Evolutionary conservation across 2,113 vertebrate genomes (phyloP).

Genomic region (Hemicordylus capensis): DNA sequence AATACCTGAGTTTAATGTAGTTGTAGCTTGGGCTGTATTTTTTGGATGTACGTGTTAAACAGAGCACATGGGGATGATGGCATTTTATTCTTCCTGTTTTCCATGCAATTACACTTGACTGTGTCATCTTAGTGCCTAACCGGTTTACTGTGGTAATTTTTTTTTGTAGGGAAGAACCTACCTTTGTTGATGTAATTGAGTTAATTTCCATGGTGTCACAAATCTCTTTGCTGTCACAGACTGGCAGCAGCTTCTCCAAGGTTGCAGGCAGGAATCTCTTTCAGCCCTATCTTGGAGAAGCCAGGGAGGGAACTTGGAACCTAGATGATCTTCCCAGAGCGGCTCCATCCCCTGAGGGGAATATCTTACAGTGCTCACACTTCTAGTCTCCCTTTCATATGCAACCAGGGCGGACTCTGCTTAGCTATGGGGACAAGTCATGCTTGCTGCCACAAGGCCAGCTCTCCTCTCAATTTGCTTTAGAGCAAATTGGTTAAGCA

Average conservation of each 20-base stretch:
- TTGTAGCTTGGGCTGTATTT: not conserved
- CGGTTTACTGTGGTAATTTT: not conserved
- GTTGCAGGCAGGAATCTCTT: too few species aligned
- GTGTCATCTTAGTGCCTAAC: not conserved
- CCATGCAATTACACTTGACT: not conserved
- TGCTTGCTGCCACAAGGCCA: too few species aligned
- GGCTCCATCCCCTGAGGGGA: too few species aligned
- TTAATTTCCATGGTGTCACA: not conserved
- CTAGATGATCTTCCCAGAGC: too few species aligned
- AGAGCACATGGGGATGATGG: not conserved
- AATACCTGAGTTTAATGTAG: not conserved
- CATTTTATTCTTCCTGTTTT: not conserved
- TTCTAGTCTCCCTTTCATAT: too few species aligned
- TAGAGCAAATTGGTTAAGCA: not conserved
- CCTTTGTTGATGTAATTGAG: not conserved
- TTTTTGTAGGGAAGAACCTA: not conserved
- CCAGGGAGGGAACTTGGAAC: too few species aligned
- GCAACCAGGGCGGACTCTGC: too few species aligned
- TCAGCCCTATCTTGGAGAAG: too few species aligned
- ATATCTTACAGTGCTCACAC: too few species aligned
- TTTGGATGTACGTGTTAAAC: not conserved
- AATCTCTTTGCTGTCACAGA: too few species aligned
- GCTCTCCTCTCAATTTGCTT: not conserved
- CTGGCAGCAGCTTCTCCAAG: too few species aligned
- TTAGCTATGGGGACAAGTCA: too few species aligned